Evolutionary conservation across 2,113 vertebrate genomes (phyloP).

Genomic region (Aphelocoma coerulescens): DNA sequence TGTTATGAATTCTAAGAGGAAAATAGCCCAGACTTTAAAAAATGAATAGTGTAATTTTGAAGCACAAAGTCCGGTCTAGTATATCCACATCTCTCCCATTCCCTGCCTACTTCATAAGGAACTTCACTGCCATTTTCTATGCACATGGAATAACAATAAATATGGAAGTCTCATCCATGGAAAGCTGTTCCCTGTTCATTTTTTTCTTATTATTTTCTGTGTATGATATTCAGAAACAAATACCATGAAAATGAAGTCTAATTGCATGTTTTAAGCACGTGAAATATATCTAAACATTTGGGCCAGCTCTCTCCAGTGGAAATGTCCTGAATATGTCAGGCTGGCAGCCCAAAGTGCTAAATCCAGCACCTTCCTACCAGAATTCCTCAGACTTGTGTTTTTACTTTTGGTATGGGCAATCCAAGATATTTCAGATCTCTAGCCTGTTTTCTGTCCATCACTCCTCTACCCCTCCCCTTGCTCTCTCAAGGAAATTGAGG

Average conservation of each 20-base stretch:
- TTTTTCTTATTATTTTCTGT: background rate
- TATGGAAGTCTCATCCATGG: slow-evolving; percentile 80
- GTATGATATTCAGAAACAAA: background rate
- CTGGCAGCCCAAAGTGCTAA: background rate
- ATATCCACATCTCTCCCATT: slow-evolving; percentile 71
- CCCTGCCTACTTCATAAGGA: slow-evolving; percentile 74
- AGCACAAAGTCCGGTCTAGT: slow-evolving; percentile 72
- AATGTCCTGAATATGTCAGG: background rate
- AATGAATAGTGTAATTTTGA: slow-evolving; percentile 70
- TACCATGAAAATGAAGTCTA: background rate
- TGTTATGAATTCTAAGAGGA: slow-evolving; percentile 71
- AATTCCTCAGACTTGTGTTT: background rate
- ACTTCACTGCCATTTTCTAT: slow-evolving; percentile 88
- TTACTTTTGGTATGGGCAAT: background rate
- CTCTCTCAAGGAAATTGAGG: background rate
- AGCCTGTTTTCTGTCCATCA: background rate
- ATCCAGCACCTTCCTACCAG: background rate
- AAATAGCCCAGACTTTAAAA: slow-evolving; percentile 75
- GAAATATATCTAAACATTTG: background rate
- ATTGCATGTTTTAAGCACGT: background rate
- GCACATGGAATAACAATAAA: slow-evolving; percentile 85
- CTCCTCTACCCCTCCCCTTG: background rate
- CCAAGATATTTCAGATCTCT: background rate
- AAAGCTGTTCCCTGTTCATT: slow-evolving; percentile 62
- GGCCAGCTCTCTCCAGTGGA: background rate